phyloP scores from a whole-genome alignment of 2,113 vertebrate genomes.

The Bucco capensis region DNA sequence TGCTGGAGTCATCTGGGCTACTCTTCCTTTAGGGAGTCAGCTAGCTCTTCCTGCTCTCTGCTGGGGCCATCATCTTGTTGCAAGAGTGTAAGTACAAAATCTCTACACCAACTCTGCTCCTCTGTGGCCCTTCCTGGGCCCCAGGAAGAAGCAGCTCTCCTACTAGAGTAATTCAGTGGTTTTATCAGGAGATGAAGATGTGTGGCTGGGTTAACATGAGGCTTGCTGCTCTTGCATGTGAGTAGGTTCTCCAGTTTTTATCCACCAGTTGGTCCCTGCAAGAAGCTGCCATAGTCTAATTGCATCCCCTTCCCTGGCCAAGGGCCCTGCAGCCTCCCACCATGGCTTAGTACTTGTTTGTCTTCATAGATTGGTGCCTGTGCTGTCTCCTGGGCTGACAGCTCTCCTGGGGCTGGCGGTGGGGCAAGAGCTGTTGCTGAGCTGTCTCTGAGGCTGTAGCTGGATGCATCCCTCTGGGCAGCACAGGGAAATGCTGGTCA shows the following conservation, averaged over 20 bases:
- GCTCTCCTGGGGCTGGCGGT: not conserved
- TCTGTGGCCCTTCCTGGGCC: not conserved
- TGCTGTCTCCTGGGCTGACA: not conserved
- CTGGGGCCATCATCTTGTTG: not conserved
- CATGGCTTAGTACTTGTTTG: not conserved
- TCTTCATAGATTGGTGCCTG: not conserved
- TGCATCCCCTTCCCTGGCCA: not conserved
- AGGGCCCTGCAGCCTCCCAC: not conserved
- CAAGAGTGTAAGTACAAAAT: not conserved
- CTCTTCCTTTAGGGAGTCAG: not conserved
- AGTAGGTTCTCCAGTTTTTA: not conserved
- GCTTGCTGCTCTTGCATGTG: not conserved
- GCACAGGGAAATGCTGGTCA: not conserved
- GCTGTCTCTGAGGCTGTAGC: not conserved
- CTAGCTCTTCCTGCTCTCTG: not conserved
- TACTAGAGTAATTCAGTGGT: not conserved
- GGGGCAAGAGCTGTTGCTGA: not conserved
- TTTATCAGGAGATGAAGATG: not conserved
- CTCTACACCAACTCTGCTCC: not conserved
- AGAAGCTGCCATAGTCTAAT: not conserved
- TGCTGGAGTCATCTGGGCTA: not conserved
- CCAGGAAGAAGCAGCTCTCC: not conserved
- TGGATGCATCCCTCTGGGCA: not conserved
- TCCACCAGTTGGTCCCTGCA: not conserved
- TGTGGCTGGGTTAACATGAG: not conserved